Evolutionary conservation across 2,888 invertebrate species (phyloP).

Genomic region (Entomobrya proxima): DNA sequence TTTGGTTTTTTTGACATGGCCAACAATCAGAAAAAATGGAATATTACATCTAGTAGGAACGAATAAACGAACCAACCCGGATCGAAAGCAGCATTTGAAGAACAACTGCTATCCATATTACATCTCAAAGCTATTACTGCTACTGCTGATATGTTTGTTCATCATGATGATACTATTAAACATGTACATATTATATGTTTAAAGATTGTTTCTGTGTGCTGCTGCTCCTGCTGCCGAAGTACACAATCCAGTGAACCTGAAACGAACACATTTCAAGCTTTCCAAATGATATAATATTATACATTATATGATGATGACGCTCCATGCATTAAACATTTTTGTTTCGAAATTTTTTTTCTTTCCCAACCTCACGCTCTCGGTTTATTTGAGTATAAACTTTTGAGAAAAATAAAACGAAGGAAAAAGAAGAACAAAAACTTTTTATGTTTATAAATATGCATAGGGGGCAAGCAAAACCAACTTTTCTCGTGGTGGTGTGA

Average conservation of each 20-base stretch:
- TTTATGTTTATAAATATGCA: conserved; percentile 31
- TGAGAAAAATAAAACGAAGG: not conserved
- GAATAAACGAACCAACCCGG: not conserved
- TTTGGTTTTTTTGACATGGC: conserved; percentile 51
- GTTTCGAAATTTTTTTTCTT: not conserved
- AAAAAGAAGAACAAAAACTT: not conserved
- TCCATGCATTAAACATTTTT: conserved; percentile 32
- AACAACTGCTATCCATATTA: not conserved
- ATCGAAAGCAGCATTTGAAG: not conserved
- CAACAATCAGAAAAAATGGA: conserved; percentile 31
- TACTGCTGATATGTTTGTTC: not conserved
- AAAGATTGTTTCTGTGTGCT: not conserved
- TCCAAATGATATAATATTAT: conserved; percentile 27
- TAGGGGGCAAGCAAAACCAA: conserved; percentile 27
- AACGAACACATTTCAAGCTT: not conserved
- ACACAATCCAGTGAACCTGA: conserved; percentile 24
- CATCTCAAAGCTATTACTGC: not conserved
- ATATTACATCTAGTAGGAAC: conserved; percentile 9
- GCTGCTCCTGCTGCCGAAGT: not conserved
- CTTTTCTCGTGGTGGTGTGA: conserved; percentile 16
- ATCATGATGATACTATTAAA: not conserved
- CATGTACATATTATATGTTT: not conserved
- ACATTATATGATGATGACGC: conserved; percentile 14
- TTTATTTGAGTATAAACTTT: not conserved
- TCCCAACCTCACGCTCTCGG: not conserved